These are phyloP conservation scores for Plagodis pulveraria DNA, from an alignment of 2,888 invertebrate genomes.

Conservation along the genomic window DNA sequence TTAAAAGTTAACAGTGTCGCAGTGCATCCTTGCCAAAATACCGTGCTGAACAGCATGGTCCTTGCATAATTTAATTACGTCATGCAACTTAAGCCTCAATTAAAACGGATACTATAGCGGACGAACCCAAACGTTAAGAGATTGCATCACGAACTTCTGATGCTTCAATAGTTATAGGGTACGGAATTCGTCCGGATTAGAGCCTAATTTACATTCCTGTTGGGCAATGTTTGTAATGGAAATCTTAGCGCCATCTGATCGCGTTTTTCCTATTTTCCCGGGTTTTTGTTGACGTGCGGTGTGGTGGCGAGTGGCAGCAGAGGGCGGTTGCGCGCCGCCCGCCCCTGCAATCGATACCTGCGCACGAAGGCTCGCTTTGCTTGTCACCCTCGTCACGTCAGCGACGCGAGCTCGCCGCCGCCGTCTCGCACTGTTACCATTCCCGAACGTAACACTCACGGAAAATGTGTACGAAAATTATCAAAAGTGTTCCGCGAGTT, in stretches of 20 bases:
- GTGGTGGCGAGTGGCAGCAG: conserved; percentile 45
- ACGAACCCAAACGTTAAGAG: background rate
- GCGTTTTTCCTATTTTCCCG: conserved; percentile 63
- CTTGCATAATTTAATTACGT: conserved; percentile 15
- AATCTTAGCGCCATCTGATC: conserved; percentile 64
- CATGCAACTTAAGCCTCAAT: conserved; percentile 1
- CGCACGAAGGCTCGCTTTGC: conserved; percentile 50
- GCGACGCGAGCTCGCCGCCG: conserved; percentile 53
- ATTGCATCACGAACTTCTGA: background rate
- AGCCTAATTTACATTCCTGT: conserved; percentile 23
- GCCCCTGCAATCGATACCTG: conserved; percentile 76
- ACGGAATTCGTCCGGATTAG: conserved; percentile 9
- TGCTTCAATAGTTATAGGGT: background rate
- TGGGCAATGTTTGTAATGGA: conserved; percentile 20
- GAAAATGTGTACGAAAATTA: conserved; percentile 51
- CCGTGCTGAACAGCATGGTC: conserved; percentile 5
- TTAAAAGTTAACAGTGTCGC: conserved; percentile 38
- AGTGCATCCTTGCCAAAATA: conserved; percentile 39
- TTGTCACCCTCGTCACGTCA: conserved; percentile 74
- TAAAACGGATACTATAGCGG: background rate
- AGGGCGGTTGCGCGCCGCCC: conserved; percentile 60
- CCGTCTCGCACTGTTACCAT: conserved; percentile 31
- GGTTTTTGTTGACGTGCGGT: conserved; percentile 42
- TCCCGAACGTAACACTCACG: conserved; percentile 40
- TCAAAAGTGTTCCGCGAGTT: conserved; percentile 32